Evolutionary conservation across 2,797 vertebrate genomes (phyloP).

Genomic region (Melanotaenia pygmaea): DNA sequence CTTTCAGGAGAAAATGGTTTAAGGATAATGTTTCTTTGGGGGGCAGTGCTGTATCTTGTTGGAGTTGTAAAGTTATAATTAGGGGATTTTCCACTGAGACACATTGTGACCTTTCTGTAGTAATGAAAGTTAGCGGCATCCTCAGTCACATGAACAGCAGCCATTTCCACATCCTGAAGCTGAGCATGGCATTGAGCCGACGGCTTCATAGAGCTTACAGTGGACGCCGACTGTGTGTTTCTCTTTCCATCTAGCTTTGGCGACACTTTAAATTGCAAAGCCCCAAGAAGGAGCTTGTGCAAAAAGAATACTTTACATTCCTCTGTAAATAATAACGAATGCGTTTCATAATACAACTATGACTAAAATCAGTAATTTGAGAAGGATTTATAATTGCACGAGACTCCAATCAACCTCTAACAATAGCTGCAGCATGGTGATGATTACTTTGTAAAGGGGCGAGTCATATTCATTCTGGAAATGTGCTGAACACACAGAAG

Average conservation of each 20-base stretch:
- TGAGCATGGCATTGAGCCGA: slow-evolving; percentile 66
- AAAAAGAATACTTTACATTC: slow-evolving; percentile 19
- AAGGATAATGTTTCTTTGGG: slow-evolving; percentile 34
- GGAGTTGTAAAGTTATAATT: slow-evolving; percentile 80
- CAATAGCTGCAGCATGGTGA: slow-evolving; percentile 43
- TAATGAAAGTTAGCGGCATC: slow-evolving; percentile 76
- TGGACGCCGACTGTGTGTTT: slow-evolving; percentile 50
- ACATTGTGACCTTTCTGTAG: slow-evolving; percentile 82
- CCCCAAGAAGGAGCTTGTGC: slow-evolving; percentile 17
- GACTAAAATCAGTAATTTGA: slow-evolving; percentile 41
- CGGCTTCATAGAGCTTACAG: slow-evolving; percentile 68
- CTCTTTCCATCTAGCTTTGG: slow-evolving; percentile 59
- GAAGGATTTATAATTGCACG: slow-evolving; percentile 17
- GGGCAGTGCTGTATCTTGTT: slow-evolving; percentile 53
- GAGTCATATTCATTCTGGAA: slow-evolving; percentile 62
- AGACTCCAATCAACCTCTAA: slow-evolving; percentile 43
- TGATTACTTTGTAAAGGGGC: slow-evolving; percentile 48
- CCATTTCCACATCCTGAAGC: slow-evolving; percentile 56
- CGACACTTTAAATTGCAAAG: slow-evolving; percentile 30
- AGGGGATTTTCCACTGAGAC: slow-evolving; percentile 76
- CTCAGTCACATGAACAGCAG: slow-evolving; percentile 73
- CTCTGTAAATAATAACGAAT: slow-evolving; percentile 12
- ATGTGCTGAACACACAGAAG: slow-evolving; percentile 74
- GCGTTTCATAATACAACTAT: slow-evolving; percentile 52
- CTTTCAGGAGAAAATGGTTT: slow-evolving; percentile 29